These are phyloP conservation scores for Crax fasciolata DNA, from an alignment of 2,797 vertebrate species.

Conservation along the genomic window DNA sequence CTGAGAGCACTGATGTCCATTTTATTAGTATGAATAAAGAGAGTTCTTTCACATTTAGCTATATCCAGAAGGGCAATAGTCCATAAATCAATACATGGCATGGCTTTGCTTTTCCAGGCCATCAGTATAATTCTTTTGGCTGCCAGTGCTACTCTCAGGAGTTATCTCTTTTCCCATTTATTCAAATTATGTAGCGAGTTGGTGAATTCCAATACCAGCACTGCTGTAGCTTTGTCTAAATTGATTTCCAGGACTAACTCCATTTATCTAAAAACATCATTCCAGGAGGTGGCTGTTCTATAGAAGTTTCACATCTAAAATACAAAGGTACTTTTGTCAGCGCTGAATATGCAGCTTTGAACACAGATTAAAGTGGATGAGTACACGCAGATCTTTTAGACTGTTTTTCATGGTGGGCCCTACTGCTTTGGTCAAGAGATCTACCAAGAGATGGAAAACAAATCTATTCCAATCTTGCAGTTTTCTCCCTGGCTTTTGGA, in stretches of 20 bases:
- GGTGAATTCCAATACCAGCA: constrained; percentile 75
- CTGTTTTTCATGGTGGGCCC: not conserved
- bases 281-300: constrained; percentile 64
- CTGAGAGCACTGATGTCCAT: constrained; percentile 74
- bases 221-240: constrained; percentile 78
- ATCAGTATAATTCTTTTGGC: constrained; percentile 81
- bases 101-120: constrained; percentile 79
- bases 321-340: constrained; percentile 37
- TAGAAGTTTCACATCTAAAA: constrained; percentile 36
- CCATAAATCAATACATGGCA: constrained; percentile 80
- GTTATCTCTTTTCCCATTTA: constrained; percentile 78
- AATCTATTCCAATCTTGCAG: not conserved
- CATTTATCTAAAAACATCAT: constrained; percentile 75
- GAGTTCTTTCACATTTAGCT: constrained; percentile 78
- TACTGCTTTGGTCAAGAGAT: not conserved
- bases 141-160: constrained; percentile 75
- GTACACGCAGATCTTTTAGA: not conserved
- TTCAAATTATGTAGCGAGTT: constrained; percentile 78
- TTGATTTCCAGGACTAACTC: constrained; percentile 79
- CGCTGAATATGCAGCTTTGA: not conserved
- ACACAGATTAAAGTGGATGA: constrained; percentile 10
- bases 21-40: constrained; percentile 81
- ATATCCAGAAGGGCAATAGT: constrained; percentile 80
- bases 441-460: not conserved
- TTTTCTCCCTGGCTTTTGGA: constrained; percentile 23